phyloP scores from a whole-genome alignment of 2,888 invertebrate genomes.

The Cheilosia grossa region DNA sequence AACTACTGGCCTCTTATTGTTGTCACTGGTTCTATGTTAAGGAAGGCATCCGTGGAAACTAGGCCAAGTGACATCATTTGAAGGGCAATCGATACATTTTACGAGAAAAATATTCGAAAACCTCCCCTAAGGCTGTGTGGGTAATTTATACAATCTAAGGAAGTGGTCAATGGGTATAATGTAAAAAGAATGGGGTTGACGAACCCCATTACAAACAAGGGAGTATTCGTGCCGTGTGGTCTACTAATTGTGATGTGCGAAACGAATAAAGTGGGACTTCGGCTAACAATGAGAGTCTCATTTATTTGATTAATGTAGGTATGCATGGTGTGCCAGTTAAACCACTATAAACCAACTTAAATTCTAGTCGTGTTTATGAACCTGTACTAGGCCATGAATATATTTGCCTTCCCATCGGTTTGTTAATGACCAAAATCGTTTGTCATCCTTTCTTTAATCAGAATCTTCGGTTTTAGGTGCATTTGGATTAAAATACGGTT shows the following conservation, averaged over 20 bases:
- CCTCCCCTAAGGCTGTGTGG: constrained; percentile 23
- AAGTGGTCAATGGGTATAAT: constrained; percentile 29
- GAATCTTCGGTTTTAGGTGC: too few relatives aligned
- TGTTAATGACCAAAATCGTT: too few relatives aligned
- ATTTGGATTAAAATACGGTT: too few relatives aligned
- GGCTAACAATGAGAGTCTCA: too few relatives aligned
- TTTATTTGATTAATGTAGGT: too few relatives aligned
- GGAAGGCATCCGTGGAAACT: constrained; percentile 55
- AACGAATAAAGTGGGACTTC: neutral
- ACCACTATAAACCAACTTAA: too few relatives aligned
- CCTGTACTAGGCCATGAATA: too few relatives aligned
- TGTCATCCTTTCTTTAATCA: too few relatives aligned
- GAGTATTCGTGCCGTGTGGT: neutral
- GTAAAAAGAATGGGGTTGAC: constrained; percentile 17
- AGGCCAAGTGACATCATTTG: constrained; percentile 71
- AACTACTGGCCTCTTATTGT: constrained; percentile 28
- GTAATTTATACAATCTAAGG: neutral
- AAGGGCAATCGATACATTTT: constrained; percentile 62
- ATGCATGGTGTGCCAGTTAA: too few relatives aligned
- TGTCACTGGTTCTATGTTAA: constrained; percentile 37
- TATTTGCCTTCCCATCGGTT: too few relatives aligned
- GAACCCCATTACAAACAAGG: constrained; percentile 25
- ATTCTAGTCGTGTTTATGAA: too few relatives aligned
- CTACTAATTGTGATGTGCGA: neutral
- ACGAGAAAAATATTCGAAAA: constrained; percentile 19